phyloP scores from a whole-genome alignment of 2,113 vertebrate species.

The Actenoides lindsayi region DNA sequence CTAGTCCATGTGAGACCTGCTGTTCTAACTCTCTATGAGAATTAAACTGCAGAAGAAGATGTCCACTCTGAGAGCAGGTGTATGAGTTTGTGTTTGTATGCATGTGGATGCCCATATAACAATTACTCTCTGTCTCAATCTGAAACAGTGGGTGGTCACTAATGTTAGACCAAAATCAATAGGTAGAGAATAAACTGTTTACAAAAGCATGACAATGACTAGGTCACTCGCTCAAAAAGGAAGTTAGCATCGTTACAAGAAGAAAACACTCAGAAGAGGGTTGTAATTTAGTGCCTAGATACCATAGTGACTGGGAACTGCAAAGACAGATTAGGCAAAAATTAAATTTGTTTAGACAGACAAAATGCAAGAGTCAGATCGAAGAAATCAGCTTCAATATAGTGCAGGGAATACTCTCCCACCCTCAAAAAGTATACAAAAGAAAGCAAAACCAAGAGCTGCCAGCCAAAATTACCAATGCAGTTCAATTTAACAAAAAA shows the following conservation, averaged over 20 bases:
- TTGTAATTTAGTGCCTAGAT: slow-evolving; percentile 44
- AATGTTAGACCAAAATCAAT: slow-evolving; percentile 54
- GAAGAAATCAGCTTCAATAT: slow-evolving; percentile 20
- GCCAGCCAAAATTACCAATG: slow-evolving; percentile 60
- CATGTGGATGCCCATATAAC: slow-evolving; percentile 12
- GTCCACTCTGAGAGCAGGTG: neutral
- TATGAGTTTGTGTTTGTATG: neutral
- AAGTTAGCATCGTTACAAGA: slow-evolving; percentile 28
- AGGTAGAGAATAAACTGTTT: slow-evolving; percentile 46
- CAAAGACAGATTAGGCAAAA: slow-evolving; percentile 41
- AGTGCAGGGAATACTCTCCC: neutral
- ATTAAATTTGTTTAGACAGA: slow-evolving; percentile 44
- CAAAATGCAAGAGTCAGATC: neutral
- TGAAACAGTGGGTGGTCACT: slow-evolving; percentile 36
- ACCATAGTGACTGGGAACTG: slow-evolving; percentile 29
- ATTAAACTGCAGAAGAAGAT: neutral
- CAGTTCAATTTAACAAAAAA: slow-evolving; percentile 63
- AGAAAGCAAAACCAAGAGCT: slow-evolving; percentile 40
- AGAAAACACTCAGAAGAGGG: slow-evolving; percentile 31
- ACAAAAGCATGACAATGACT: slow-evolving; percentile 51
- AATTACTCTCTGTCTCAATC: slow-evolving; percentile 18
- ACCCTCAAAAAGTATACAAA: slow-evolving; percentile 15
- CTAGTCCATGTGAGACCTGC: neutral
- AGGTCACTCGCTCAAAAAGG: slow-evolving; percentile 28
- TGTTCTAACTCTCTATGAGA: neutral